phyloP scores from a whole-genome alignment of 2,113 vertebrate genomes.

The Hucho hucho region DNA sequence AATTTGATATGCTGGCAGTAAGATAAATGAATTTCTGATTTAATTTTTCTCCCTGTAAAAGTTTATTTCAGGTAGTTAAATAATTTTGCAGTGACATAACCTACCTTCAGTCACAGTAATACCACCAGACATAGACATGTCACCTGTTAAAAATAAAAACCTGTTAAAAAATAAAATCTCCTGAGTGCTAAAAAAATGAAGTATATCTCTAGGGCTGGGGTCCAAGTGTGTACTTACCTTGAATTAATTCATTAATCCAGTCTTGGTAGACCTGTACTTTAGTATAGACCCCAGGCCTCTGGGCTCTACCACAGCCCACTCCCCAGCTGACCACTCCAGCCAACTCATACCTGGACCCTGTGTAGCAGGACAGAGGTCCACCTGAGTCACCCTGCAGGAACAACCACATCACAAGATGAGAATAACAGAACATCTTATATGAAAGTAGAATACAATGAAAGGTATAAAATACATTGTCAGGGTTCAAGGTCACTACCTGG shows the following conservation, averaged over 20 bases:
- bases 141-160: conserved; percentile 19
- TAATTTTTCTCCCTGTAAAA: too few species aligned
- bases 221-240: background rate
- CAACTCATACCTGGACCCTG: conserved; percentile 57
- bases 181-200: background rate
- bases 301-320: conserved; percentile 75
- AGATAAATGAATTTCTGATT: too few species aligned
- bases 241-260: conserved; percentile 68
- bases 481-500: conserved; percentile 45
- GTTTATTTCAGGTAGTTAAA: background rate
- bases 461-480: too few species aligned
- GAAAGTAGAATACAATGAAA: too few species aligned
- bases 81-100: background rate
- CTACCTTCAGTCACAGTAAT: conserved; percentile 11
- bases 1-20: too few species aligned
- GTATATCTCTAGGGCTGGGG: background rate
- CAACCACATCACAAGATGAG: background rate
- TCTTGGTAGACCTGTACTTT: conserved; percentile 56
- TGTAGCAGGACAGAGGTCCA: conserved; percentile 75
- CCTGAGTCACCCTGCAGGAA: conserved; percentile 82
- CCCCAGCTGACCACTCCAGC: conserved; percentile 83
- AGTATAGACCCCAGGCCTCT: conserved; percentile 80
- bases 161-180: background rate
- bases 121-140: background rate
- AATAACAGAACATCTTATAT: too few species aligned